Evolutionary conservation across 2,113 vertebrate genomes (phyloP), one percentile per base, ranked within the genome.

Genomic region (Gasterosteus aculeatus): DNA sequence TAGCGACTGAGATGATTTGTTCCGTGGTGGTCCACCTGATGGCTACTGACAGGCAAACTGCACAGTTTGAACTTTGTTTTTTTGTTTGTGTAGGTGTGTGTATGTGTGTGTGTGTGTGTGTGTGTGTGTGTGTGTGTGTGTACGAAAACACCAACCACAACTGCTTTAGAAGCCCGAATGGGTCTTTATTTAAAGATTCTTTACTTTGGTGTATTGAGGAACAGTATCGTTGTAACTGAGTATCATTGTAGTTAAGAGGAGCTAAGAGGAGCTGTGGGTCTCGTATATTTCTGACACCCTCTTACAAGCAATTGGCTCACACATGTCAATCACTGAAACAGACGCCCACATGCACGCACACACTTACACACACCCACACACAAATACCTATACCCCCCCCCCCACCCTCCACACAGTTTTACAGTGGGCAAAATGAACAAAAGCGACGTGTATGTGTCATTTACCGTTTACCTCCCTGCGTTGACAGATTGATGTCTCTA

Each of bases 21-120:
- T 51, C n/a, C 57, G 62, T 82, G 64, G 22, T 26, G 22, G 1
- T 26, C 88, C 79, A 64, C 69, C 71, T 86, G 72, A 92, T 87
- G 8, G 38, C 67, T 74, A 61, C 56, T 91, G 91, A 89, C 89
- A 90, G 73, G 67, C 73, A 75, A 46, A 53, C 60, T 7, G n/a
- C 72, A 59, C 72, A 73, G 64, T 46, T 68, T 44, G 16, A 41
- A 84, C 77, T 68, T 69, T 74, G 68, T 67, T 77, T 38, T 65
- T 11, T 14, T 16, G 2, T 68, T 49, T 59, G 51, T 31, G 11
- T 76, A 0, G 51, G 41, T 39, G 15, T 76, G 1, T 62, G 47
- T 56, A 11, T 59, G 19, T 61, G 4, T 58, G 31, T 58, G 49
- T 29, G 2, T 69, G 51, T 59, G 1, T 62, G 47, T 56, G 15